Percentiles rank a stretch among this genome's conserved stretches.
Evolutionary conservation across 2,113 vertebrate genomes (phyloP).

Genomic region (Corythoichthys haematopterus): DNA sequence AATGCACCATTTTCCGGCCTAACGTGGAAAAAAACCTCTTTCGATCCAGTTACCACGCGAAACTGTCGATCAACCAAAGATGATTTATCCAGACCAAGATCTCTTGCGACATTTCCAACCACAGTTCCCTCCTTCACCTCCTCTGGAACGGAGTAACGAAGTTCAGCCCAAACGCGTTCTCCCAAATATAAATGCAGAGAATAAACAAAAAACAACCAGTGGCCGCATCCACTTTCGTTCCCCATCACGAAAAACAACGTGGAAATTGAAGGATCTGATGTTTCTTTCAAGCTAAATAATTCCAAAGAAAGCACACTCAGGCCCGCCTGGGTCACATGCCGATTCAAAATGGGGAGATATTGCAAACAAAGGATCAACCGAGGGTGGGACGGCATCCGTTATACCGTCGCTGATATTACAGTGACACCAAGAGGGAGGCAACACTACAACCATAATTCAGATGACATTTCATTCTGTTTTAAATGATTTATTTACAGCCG

Average conservation of each 20-base stretch:
- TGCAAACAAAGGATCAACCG: constrained; percentile 15
- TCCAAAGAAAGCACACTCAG: neutral
- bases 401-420: neutral
- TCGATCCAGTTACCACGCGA: constrained; percentile 52
- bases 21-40: constrained; percentile 63
- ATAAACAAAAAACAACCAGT: neutral
- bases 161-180: constrained; percentile 24
- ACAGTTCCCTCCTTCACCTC: constrained; percentile 62
- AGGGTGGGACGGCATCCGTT: constrained; percentile 1
- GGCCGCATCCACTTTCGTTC: neutral
- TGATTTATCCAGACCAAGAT: constrained; percentile 60
- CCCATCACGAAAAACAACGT: constrained; percentile 12
- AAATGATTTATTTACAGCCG: neutral
- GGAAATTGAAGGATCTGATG: neutral
- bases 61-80: constrained; percentile 51
- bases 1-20: constrained; percentile 65
- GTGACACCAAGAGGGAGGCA: constrained; percentile 23
- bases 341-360: constrained; percentile 4
- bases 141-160: constrained; percentile 63
- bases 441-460: neutral
- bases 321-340: neutral
- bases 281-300: neutral
- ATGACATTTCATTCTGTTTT: neutral
- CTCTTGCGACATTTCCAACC: constrained; percentile 69
- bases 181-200: too few relatives aligned